Evolutionary conservation across 2,797 vertebrate species (phyloP).

Genomic region (Pseudomugil gertrudae): DNA sequence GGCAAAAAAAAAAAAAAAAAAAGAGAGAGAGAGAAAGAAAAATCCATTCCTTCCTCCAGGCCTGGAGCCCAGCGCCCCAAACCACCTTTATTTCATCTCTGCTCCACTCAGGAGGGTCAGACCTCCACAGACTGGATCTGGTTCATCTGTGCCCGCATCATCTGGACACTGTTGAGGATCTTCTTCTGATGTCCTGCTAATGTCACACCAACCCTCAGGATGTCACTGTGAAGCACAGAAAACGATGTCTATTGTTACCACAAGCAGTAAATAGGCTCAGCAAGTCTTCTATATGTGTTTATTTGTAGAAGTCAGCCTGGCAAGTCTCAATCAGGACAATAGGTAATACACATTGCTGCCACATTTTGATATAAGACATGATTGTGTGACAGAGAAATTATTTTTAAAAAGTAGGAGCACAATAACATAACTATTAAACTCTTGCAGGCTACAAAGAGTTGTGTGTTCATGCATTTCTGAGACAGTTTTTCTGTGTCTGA

Average conservation of each 20-base stretch:
- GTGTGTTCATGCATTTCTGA: conserved; percentile 20
- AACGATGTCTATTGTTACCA: conserved; percentile 35
- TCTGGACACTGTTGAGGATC: conserved; percentile 99
- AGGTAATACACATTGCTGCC: background rate
- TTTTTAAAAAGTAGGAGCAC: conserved; percentile 19
- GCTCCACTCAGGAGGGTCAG: conserved; percentile 77
- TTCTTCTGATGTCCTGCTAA: conserved; percentile 99
- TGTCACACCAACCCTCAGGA: conserved; percentile 96
- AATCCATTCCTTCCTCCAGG: conserved; percentile 65
- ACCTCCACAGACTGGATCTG: conserved; percentile 99
- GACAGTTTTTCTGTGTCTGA: conserved; percentile 21
- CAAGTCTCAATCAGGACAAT: background rate
- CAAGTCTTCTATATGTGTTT: background rate
- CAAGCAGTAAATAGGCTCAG: conserved; percentile 7
- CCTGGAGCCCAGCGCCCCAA: conserved; percentile 55
- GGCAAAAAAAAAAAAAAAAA: conserved; percentile 43
- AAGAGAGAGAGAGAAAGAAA: conserved; percentile 37
- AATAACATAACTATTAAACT: conserved; percentile 14
- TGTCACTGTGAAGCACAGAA: conserved; percentile 86
- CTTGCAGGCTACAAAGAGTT: conserved; percentile 31
- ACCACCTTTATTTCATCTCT: conserved; percentile 38
- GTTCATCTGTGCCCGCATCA: conserved; percentile 99
- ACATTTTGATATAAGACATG: background rate
- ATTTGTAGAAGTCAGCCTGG: conserved; percentile 3
- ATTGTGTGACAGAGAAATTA: conserved; percentile 5